Base-by-base conservation (phyloP, 2,113 vertebrate genomes). In the Brachypodius melanocephalos region DNA sequence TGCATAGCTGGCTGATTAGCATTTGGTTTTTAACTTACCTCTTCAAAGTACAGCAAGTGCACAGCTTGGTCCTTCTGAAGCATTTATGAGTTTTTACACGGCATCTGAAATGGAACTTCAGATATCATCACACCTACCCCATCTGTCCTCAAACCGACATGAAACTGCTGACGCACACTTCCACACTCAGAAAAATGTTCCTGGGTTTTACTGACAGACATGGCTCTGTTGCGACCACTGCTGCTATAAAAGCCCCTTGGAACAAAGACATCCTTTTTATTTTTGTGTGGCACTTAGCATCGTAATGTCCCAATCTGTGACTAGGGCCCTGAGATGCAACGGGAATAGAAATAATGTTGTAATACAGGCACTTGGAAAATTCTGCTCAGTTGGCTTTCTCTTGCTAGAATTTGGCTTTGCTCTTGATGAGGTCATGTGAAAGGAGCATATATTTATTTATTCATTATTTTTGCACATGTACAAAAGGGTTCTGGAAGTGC, bases 391-490 rank as follows among this genome's bases (percentile, higher is more conserved):
- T 93, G 75, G 76, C 63, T 94, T 90, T 91, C 82, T 61, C 67
- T 69, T 54, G 74, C 36, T 82, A 89, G 67, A 73, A 91, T 96
- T 85, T 95, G 95, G 94, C 82, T 88, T 94, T 92, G 85, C 63
- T 80, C 42, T 95, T 88, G 85, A 94, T 66, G 94, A 94, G 94
- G 90, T 95, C 95, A 93, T 92, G 90, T 88, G 88, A 94, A 93
- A 92, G 63, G 26, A 97, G 63, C 62, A 73, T 76, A 91, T 93
- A 91, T 82, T 96, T 93, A 61, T 96, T 94, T 85, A 94, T 79
- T 97, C 90, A 46, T 91, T 95, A 83, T 92, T 95, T 97, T 83
- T 94, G 94, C 92, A 85, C 68, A 78, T 25, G 46, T 80, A 84
- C 83, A 92, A 89, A 95, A 93, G 54, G 77, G 28, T 89, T 83